A percentile compares a stretch with the other conserved stretches of the same genome.
These are phyloP conservation scores for Xiphorhynchus erythropygius DNA, from an alignment of 2,797 vertebrate genomes.

Conservation along the genomic window DNA sequence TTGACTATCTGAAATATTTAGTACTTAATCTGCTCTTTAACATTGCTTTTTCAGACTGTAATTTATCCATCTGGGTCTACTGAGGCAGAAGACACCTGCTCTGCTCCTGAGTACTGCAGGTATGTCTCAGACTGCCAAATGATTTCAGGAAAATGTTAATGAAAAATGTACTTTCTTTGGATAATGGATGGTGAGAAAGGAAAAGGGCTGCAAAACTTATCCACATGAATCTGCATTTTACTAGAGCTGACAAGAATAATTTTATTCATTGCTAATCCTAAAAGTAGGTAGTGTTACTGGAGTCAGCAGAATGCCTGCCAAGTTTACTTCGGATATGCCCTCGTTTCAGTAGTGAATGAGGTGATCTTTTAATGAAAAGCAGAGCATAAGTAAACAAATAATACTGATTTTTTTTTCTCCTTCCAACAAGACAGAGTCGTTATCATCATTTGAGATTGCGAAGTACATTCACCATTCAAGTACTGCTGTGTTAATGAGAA, in stretches of 20 bases:
- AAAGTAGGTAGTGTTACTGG: not conserved
- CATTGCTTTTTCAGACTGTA: not conserved
- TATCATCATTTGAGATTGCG: not conserved
- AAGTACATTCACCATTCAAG: not conserved
- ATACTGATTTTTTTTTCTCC: not conserved
- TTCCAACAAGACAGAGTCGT: not conserved
- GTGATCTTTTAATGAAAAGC: slow-evolving; percentile 29
- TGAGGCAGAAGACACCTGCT: slow-evolving; percentile 6
- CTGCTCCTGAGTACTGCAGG: not conserved
- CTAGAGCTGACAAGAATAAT: slow-evolving; percentile 3
- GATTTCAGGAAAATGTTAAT: not conserved
- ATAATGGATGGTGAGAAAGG: not conserved
- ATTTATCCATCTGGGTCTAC: not conserved
- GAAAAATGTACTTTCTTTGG: slow-evolving; percentile 2
- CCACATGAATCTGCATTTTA: not conserved
- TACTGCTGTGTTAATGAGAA: not conserved
- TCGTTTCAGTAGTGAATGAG: not conserved
- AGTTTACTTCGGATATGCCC: not conserved
- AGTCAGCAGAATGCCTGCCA: slow-evolving; percentile 31
- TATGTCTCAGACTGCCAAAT: not conserved
- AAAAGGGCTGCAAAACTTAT: slow-evolving; percentile 2
- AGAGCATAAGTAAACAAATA: slow-evolving; percentile 23
- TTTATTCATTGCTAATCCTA: slow-evolving; percentile 21
- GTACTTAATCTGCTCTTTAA: not conserved
- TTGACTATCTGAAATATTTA: not conserved